Evolutionary conservation across 2,888 invertebrate species (phyloP).

Genomic region (Ochropleura plecta): DNA sequence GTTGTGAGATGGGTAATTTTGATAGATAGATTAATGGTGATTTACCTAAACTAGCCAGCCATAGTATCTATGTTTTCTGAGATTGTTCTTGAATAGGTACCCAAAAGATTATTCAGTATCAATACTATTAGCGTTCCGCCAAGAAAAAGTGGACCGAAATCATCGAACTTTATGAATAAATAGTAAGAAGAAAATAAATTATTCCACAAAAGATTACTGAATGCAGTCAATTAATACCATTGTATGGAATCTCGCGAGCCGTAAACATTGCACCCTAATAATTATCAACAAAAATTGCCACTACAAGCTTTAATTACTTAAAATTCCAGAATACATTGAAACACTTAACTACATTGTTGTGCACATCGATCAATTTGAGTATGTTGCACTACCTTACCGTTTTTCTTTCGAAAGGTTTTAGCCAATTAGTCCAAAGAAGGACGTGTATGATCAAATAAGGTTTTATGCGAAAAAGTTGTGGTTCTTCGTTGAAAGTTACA

Average conservation of each 20-base stretch:
- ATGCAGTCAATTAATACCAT: conserved; percentile 82
- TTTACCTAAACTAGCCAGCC: background rate
- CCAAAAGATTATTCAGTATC: background rate
- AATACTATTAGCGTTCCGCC: background rate
- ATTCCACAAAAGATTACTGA: conserved; percentile 68
- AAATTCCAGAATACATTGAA: conserved; percentile 85
- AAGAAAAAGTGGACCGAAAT: conserved; percentile 14
- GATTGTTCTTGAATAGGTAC: background rate
- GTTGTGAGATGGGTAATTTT: background rate
- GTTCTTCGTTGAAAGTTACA: background rate
- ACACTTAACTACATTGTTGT: conserved; percentile 73
- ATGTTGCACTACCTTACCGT: conserved; percentile 49
- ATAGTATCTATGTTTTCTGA: background rate
- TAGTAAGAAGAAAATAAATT: conserved; percentile 56
- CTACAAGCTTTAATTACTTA: conserved; percentile 85
- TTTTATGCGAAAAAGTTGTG: conserved; percentile 29
- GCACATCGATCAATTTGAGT: conserved; percentile 42
- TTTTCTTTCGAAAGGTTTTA: background rate
- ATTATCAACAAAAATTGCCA: conserved; percentile 85
- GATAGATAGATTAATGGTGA: background rate
- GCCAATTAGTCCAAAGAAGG: conserved; percentile 22
- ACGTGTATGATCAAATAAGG: conserved; percentile 33
- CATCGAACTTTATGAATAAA: conserved; percentile 30
- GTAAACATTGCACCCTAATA: conserved; percentile 74
- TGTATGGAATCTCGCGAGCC: conserved; percentile 78